Conservation (phyloP, 2,888 invertebrate genomes). For the Empis livida region DNA sequence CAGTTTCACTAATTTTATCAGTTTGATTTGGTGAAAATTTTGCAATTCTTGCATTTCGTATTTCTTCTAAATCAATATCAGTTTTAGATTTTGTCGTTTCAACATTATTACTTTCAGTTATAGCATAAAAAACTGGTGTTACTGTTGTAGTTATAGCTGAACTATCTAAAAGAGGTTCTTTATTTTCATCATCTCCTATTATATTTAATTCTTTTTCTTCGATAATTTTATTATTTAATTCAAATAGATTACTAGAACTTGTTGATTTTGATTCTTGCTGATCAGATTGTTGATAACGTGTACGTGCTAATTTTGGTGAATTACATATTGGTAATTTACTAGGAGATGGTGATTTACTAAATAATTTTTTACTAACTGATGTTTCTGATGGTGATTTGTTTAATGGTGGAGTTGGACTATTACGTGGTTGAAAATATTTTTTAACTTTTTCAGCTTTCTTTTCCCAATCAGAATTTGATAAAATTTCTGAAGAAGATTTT, state of each 20-base stretch:
- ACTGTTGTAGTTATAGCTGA: conserved; percentile 11
- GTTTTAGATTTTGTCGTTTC: conserved; percentile 6
- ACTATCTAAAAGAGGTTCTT: conserved; percentile 10
- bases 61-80: conserved; percentile 21
- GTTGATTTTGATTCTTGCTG: not conserved
- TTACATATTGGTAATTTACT: conserved; percentile 8
- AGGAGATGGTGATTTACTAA: conserved; percentile 8
- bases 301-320: conserved; percentile 5
- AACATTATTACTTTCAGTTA: conserved; percentile 26
- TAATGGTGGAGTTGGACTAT: conserved; percentile 3
- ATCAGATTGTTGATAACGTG: not conserved
- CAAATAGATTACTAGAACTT: not conserved
- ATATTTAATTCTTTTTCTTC: conserved; percentile 1
- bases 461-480: conserved; percentile 16
- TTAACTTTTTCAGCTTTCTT: conserved; percentile 18
- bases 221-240: not conserved
- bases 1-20: not conserved
- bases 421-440: conserved; percentile 18
- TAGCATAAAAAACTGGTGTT: conserved; percentile 11
- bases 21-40: conserved; percentile 20
- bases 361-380: conserved; percentile 7
- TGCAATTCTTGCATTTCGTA: conserved; percentile 30
- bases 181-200: not conserved
- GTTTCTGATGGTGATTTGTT: conserved; percentile 15
- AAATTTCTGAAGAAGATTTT: not conserved